Conservation (phyloP, 2,797 vertebrate species). For the Pipistrellus nathusii region DNA sequence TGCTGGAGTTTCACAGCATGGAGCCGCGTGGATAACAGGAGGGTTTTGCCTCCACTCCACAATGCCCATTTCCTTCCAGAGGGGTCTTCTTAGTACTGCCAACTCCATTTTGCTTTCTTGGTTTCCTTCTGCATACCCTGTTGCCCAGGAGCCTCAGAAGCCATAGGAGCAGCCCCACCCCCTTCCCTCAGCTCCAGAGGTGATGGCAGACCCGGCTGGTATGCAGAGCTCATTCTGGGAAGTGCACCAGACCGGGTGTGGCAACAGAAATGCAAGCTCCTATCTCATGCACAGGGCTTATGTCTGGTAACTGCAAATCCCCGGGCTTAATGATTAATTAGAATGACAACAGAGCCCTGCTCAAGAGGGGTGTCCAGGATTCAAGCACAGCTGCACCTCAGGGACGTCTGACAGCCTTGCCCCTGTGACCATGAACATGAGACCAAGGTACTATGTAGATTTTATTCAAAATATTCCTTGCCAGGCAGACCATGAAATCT, state of each 20-base stretch:
- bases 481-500: neutral
- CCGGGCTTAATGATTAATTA: conserved; percentile 58
- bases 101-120: neutral
- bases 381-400: neutral
- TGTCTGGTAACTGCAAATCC: conserved; percentile 28
- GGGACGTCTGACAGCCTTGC: neutral
- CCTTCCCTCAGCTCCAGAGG: neutral
- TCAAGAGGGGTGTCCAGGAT: neutral
- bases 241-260: neutral
- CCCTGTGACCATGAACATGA: too few relatives aligned
- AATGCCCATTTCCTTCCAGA: neutral
- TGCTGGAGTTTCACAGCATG: neutral
- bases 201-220: neutral
- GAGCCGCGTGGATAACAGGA: neutral
- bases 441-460: neutral
- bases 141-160: neutral
- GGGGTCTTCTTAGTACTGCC: neutral
- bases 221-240: neutral
- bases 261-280: neutral
- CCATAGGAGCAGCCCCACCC: neutral
- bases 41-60: neutral
- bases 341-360: conserved; percentile 6
- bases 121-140: conserved; percentile 21
- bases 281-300: neutral
- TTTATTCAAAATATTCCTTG: conserved; percentile 30